Evolutionary conservation across 2,888 invertebrate species (phyloP).

Genomic region (Tricholauxania praeusta): DNA sequence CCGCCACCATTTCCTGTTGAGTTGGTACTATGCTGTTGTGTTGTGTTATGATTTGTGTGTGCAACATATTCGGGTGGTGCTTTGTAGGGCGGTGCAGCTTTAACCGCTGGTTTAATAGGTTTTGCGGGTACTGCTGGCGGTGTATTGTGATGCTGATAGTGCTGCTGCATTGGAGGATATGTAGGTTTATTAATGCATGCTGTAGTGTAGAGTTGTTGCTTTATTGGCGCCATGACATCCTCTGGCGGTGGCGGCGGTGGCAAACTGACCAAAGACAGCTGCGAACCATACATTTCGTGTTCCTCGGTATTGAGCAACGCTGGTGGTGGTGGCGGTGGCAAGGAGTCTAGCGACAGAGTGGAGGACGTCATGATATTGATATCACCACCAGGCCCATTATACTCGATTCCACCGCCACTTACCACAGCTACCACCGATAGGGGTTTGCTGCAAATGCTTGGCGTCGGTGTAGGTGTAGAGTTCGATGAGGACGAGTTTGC

Average conservation of each 20-base stretch:
- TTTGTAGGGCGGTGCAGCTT: conserved; percentile 67
- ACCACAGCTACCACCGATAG: conserved; percentile 47
- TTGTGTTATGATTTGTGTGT: conserved; percentile 39
- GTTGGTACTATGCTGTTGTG: conserved; percentile 27
- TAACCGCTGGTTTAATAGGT: conserved; percentile 61
- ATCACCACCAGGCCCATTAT: conserved; percentile 39
- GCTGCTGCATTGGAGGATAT: not conserved
- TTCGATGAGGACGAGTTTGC: conserved; percentile 62
- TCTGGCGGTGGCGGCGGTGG: conserved; percentile 78
- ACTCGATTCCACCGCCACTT: conserved; percentile 1
- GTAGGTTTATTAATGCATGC: not conserved
- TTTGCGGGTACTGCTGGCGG: conserved; percentile 61
- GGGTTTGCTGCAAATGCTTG: conserved; percentile 64
- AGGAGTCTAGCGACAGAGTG: conserved; percentile 82
- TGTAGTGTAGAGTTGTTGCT: conserved; percentile 31
- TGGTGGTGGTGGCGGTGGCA: conserved; percentile 81
- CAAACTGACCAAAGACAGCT: conserved; percentile 76
- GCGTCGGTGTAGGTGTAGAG: conserved; percentile 67
- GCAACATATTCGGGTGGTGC: conserved; percentile 66
- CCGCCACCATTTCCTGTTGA: conserved; percentile 25
- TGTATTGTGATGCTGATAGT: conserved; percentile 31
- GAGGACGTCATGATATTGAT: conserved; percentile 75
- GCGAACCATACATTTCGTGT: conserved; percentile 73
- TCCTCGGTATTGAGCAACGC: conserved; percentile 61
- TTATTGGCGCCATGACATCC: conserved; percentile 49